A percentile compares a stretch with the other conserved stretches of the same genome.
Conservation (phyloP, 2,888 invertebrate genomes). For the Polyommatus icarus region DNA sequence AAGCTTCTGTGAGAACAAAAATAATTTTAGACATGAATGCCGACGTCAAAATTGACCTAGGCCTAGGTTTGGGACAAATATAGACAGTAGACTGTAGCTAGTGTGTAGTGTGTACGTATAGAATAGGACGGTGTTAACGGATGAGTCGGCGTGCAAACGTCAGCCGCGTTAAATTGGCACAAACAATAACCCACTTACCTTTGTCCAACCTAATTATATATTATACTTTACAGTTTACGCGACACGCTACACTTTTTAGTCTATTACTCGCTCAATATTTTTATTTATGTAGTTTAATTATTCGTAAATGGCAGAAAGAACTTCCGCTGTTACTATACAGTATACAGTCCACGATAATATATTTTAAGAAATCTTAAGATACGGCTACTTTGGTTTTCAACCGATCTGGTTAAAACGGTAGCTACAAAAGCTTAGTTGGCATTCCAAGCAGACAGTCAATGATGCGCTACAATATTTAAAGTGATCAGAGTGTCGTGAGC, state of each 20-base stretch:
- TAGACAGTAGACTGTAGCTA: neutral
- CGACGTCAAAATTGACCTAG: slow-evolving; percentile 15
- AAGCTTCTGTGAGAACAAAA: neutral
- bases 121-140: neutral
- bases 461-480: neutral
- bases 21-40: slow-evolving; percentile 8
- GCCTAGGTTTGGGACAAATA: slow-evolving; percentile 6
- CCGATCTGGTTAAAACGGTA: too few species aligned
- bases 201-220: neutral
- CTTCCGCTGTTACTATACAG: neutral
- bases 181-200: slow-evolving; percentile 3
- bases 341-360: too few species aligned
- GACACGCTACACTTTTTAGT: neutral
- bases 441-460: neutral
- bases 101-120: neutral
- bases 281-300: neutral
- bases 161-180: slow-evolving; percentile 4
- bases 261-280: neutral
- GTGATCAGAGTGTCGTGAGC: neutral
- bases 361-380: too few species aligned
- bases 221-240: neutral
- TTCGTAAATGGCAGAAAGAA: neutral
- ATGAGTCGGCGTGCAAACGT: slow-evolving; percentile 8
- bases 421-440: neutral
- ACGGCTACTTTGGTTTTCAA: too few species aligned